Conservation (phyloP, 2,797 vertebrate genomes). For the Jordanella pulchra region DNA sequence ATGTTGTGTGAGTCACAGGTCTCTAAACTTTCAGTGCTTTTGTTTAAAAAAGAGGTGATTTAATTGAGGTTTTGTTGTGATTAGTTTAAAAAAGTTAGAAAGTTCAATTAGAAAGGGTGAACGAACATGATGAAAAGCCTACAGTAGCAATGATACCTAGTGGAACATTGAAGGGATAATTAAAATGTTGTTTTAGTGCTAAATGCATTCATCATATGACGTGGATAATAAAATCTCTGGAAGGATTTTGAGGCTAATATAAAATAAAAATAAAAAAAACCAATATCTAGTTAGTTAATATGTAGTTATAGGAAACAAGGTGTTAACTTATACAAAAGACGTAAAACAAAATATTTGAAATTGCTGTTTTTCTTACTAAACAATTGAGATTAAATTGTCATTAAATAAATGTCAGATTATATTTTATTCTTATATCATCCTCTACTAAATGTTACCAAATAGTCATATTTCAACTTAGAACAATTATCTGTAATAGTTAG, state of each 20-base stretch:
- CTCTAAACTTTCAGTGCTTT: background rate
- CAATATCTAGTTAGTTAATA: too few relatives aligned
- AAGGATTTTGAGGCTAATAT: background rate
- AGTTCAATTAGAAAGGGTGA: background rate
- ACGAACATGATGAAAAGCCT: background rate
- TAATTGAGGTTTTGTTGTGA: background rate
- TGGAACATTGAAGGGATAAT: background rate
- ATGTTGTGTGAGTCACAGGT: background rate
- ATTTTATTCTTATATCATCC: background rate
- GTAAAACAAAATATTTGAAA: background rate
- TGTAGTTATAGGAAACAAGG: too few relatives aligned
- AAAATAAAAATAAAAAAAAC: background rate
- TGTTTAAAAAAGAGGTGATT: background rate
- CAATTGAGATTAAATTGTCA: background rate
- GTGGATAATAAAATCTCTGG: background rate
- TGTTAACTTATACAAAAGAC: background rate
- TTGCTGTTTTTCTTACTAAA: background rate
- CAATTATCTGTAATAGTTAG: background rate
- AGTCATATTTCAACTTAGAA: background rate
- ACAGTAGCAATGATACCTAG: background rate
- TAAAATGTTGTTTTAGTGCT: background rate
- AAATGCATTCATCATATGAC: background rate
- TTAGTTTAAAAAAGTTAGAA: background rate
- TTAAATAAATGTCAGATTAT: background rate
- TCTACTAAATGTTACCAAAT: constrained; percentile 39